A percentile compares a stretch with the other conserved stretches of the same genome.
These are phyloP conservation scores for Diarsia dahlii DNA, from an alignment of 2,888 invertebrate species.

Conservation along the genomic window DNA sequence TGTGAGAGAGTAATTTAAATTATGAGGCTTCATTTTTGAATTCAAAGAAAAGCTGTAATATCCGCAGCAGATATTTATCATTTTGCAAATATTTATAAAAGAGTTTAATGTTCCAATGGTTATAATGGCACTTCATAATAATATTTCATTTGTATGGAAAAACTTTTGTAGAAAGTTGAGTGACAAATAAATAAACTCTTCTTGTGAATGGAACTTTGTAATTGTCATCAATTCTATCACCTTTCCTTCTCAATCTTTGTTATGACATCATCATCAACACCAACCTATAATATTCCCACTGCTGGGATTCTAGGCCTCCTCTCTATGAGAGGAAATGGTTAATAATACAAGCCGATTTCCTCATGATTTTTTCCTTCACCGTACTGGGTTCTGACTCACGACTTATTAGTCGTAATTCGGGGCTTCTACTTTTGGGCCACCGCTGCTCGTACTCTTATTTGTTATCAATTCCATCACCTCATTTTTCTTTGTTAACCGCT, in stretches of 20 bases:
- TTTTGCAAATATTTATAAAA: constrained; percentile 14
- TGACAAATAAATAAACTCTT: neutral
- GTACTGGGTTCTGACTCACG: too few species aligned
- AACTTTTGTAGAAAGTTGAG: neutral
- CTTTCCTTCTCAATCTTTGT: too few species aligned
- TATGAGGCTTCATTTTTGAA: constrained; percentile 16
- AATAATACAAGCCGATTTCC: too few species aligned
- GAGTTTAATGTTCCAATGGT: neutral
- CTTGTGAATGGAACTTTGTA: neutral
- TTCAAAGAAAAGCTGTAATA: neutral
- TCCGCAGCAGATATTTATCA: neutral
- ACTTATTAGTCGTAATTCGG: too few species aligned
- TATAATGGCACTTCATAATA: neutral
- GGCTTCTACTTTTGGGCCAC: too few species aligned
- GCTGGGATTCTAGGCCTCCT: too few species aligned
- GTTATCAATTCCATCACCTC: neutral
- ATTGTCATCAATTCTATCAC: neutral
- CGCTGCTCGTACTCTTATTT: too few species aligned
- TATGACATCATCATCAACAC: too few species aligned
- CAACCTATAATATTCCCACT: too few species aligned
- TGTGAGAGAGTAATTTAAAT: constrained; percentile 29
- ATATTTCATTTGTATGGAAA: neutral
- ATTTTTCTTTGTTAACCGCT: neutral
- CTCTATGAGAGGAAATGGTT: too few species aligned
- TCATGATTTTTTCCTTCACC: too few species aligned